These are phyloP conservation scores for Anoplolepis gracilipes DNA, from an alignment of 1,140 invertebrate species.

Conservation along the genomic window DNA sequence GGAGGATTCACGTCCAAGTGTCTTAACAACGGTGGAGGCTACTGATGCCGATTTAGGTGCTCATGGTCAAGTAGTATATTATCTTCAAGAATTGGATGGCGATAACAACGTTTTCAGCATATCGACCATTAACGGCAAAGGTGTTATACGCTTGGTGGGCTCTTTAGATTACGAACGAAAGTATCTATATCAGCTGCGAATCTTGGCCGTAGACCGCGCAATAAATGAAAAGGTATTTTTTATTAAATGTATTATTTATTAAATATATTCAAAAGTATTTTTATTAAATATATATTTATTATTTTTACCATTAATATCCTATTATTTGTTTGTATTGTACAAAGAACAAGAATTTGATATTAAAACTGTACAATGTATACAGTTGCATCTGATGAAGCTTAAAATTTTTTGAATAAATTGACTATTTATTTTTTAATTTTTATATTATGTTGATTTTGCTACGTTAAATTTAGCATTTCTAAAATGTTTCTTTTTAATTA, in stretches of 20 bases:
- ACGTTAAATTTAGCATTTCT: too few relatives aligned
- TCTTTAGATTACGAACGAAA: conserved; percentile 95
- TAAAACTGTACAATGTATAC: too few relatives aligned
- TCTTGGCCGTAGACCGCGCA: conserved; percentile 94
- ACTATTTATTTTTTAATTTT: too few relatives aligned
- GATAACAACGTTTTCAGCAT: conserved; percentile 93
- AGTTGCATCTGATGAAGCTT: too few relatives aligned
- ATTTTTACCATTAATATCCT: neutral
- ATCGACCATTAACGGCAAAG: conserved; percentile 94
- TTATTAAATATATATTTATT: neutral
- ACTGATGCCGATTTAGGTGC: conserved; percentile 95
- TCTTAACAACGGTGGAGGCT: conserved; percentile 94
- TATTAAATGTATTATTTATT: neutral
- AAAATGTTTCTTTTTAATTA: too few relatives aligned
- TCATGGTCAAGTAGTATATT: conserved; percentile 93
- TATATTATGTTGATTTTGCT: too few relatives aligned
- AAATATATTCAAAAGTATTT: conserved; percentile 85
- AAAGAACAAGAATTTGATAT: neutral
- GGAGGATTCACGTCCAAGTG: conserved; percentile 91
- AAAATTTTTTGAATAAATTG: too few relatives aligned
- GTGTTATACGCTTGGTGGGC: conserved; percentile 92
- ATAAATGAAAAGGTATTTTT: conserved; percentile 89
- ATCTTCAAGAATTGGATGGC: conserved; percentile 92
- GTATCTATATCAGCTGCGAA: conserved; percentile 94
- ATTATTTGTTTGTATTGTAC: neutral